These are phyloP conservation scores for Pollenia amentaria DNA, from an alignment of 2,888 invertebrate genomes.

Conservation along the genomic window DNA sequence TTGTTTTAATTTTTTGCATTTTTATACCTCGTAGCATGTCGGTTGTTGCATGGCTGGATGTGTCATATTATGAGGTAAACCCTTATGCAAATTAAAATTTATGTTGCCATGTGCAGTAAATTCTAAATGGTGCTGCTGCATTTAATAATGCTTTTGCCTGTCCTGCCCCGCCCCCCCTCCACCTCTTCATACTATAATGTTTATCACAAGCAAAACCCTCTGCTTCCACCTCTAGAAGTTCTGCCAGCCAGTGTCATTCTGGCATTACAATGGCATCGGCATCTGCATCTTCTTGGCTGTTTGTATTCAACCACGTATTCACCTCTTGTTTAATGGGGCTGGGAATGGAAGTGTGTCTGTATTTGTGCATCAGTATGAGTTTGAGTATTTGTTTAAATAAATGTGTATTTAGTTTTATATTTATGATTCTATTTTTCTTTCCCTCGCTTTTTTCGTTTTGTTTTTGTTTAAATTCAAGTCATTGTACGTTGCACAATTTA, in stretches of 20 bases:
- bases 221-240: conserved; percentile 8
- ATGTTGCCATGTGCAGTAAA: conserved; percentile 71
- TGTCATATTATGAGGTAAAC: conserved; percentile 69
- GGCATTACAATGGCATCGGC: conserved; percentile 57
- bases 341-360: conserved; percentile 29
- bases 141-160: conserved; percentile 50
- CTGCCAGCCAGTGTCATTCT: conserved; percentile 18
- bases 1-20: conserved; percentile 17
- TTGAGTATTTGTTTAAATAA: conserved; percentile 61
- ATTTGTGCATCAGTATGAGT: conserved; percentile 4
- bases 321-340: conserved; percentile 49
- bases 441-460: conserved; percentile 47
- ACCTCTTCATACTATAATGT: background rate
- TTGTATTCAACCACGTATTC: conserved; percentile 23
- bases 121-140: conserved; percentile 57
- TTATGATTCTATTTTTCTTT: conserved; percentile 62
- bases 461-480: conserved; percentile 64
- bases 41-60: conserved; percentile 63
- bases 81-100: conserved; percentile 71
- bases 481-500: conserved; percentile 70
- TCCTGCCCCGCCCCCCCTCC: background rate
- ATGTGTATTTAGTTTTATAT: conserved; percentile 65
- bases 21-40: conserved; percentile 36
- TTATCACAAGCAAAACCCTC: background rate
- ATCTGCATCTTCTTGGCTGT: conserved; percentile 46